These are phyloP conservation scores for Ophion slaviceki DNA, from an alignment of 2,888 invertebrate genomes.

Conservation along the genomic window DNA sequence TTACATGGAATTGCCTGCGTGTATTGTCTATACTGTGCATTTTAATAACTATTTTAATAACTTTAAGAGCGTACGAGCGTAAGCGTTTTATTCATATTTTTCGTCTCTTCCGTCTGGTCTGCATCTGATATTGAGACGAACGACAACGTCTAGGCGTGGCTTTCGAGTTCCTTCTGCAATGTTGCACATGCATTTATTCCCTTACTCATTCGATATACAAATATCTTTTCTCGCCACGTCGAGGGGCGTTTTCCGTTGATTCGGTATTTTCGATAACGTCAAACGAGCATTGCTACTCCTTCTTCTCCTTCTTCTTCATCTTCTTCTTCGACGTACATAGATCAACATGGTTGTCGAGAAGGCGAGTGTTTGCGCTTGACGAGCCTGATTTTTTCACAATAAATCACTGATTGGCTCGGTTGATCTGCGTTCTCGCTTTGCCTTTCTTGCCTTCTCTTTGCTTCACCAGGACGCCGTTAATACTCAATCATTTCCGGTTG, in stretches of 20 bases:
- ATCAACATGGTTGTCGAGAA: slow-evolving; percentile 38
- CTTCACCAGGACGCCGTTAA: slow-evolving; percentile 42
- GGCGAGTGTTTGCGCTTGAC: slow-evolving; percentile 46
- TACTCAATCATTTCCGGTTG: slow-evolving; percentile 62
- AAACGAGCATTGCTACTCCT: slow-evolving; percentile 56
- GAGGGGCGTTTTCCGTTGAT: slow-evolving; percentile 61
- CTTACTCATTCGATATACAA: slow-evolving; percentile 36
- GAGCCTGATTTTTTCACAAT: slow-evolving; percentile 55
- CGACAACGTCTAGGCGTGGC: slow-evolving; percentile 63
- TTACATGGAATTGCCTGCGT: neutral
- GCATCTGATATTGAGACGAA: slow-evolving; percentile 60
- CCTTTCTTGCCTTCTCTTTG: slow-evolving; percentile 35
- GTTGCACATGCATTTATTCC: slow-evolving; percentile 52
- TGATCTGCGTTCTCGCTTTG: slow-evolving; percentile 44
- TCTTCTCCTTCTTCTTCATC: slow-evolving; percentile 27
- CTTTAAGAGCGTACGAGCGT: slow-evolving; percentile 21
- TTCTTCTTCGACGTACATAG: slow-evolving; percentile 7
- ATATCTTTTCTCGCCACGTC: slow-evolving; percentile 50
- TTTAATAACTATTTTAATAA: neutral
- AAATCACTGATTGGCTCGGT: slow-evolving; percentile 59
- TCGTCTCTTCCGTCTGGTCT: slow-evolving; percentile 62
- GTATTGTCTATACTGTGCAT: neutral
- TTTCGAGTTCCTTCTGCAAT: slow-evolving; percentile 21
- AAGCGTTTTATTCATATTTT: slow-evolving; percentile 65
- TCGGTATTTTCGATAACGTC: slow-evolving; percentile 65